These are phyloP conservation scores for Ditula angustiorana DNA, from an alignment of 2,888 invertebrate genomes.

Conservation along the genomic window DNA sequence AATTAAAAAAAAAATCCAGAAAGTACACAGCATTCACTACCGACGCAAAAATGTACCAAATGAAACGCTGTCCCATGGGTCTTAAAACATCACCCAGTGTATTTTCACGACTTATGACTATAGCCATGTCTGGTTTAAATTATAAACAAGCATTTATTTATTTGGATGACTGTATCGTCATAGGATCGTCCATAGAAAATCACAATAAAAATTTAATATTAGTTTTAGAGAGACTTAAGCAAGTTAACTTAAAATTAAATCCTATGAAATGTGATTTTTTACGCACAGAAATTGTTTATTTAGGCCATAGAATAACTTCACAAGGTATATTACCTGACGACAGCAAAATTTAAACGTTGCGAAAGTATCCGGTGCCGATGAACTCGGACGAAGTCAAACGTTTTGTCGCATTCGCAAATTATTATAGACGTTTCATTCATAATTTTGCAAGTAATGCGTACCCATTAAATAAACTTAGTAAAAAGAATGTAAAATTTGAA, in stretches of 20 bases:
- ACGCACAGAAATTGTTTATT: too few relatives aligned
- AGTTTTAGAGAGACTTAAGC: conserved; percentile 16
- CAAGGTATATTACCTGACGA: too few relatives aligned
- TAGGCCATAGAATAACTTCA: too few relatives aligned
- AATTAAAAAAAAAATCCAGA: conserved; percentile 13
- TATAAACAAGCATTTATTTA: conserved; percentile 12
- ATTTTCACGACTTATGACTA: conserved; percentile 29
- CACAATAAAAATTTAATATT: conserved; percentile 26
- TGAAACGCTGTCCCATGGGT: conserved; percentile 28
- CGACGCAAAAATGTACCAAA: conserved; percentile 18
- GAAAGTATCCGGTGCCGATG: too few relatives aligned
- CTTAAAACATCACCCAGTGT: conserved; percentile 5
- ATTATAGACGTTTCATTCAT: too few relatives aligned
- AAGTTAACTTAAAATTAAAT: conserved; percentile 28
- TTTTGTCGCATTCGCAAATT: too few relatives aligned
- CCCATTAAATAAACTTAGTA: too few relatives aligned
- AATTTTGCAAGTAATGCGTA: too few relatives aligned
- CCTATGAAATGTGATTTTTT: conserved; percentile 32
- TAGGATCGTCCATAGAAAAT: conserved; percentile 15
- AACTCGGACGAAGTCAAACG: too few relatives aligned
- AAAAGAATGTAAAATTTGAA: too few relatives aligned
- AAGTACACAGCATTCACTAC: conserved; percentile 21
- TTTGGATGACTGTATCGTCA: conserved; percentile 23
- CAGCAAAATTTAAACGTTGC: too few relatives aligned
- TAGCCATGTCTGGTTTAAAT: conserved; percentile 23